phyloP scores from a whole-genome alignment of 2,888 invertebrate species.

The Hemaris fuciformis region DNA sequence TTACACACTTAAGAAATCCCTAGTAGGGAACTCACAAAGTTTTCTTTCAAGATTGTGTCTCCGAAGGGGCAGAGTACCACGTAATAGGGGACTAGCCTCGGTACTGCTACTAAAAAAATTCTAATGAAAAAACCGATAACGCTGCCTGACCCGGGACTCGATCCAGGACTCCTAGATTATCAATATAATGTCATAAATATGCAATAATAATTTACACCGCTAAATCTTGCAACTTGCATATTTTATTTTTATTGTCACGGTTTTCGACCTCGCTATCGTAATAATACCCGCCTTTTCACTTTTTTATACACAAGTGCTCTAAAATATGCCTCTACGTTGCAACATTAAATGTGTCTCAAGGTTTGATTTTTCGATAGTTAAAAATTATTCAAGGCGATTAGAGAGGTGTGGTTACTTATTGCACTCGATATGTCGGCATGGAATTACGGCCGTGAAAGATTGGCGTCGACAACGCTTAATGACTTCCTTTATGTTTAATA shows the following conservation, averaged over 20 bases:
- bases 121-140: too few species aligned
- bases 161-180: too few species aligned
- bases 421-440: not conserved
- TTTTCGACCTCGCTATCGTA: constrained; percentile 44
- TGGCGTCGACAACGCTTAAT: too few species aligned
- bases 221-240: constrained; percentile 21
- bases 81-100: too few species aligned
- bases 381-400: constrained; percentile 16
- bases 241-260: constrained; percentile 43
- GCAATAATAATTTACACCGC: not conserved
- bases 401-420: constrained; percentile 1
- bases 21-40: too few species aligned
- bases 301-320: constrained; percentile 44
- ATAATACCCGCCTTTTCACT: constrained; percentile 50
- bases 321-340: constrained; percentile 40
- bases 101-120: too few species aligned
- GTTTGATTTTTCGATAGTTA: constrained; percentile 14
- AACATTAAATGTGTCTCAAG: constrained; percentile 17
- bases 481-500: too few species aligned
- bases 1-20: too few species aligned
- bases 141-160: too few species aligned
- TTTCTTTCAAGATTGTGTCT: too few species aligned
- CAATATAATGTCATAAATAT: too few species aligned
- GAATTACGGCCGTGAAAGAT: not conserved
- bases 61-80: too few species aligned